Conservation (phyloP, 2,888 invertebrate genomes). For the Dryobotodes eremita region DNA sequence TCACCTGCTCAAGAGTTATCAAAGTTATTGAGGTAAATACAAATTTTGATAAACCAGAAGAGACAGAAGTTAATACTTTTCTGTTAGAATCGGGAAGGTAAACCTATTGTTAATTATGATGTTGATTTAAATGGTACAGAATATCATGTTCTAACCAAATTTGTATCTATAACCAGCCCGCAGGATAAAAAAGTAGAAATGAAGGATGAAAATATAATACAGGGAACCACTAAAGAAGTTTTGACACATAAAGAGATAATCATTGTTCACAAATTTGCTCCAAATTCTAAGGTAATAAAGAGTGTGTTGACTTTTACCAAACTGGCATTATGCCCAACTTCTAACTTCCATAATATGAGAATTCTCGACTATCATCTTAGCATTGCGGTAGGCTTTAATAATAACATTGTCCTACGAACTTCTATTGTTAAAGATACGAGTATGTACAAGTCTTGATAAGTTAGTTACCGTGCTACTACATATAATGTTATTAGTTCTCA, state of each 20-base stretch:
- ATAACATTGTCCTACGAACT: neutral
- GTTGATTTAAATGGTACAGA: neutral
- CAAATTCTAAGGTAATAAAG: conserved; percentile 30
- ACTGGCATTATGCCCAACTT: conserved; percentile 33
- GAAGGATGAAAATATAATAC: neutral
- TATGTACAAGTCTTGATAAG: neutral
- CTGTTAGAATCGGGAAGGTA: neutral
- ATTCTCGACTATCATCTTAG: conserved; percentile 27
- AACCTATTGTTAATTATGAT: neutral
- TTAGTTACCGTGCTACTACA: neutral
- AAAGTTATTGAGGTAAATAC: conserved; percentile 13
- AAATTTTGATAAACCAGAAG: neutral
- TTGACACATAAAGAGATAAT: conserved; percentile 20
- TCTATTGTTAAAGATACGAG: conserved; percentile 15
- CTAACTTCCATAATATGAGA: conserved; percentile 28
- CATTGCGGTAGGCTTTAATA: conserved; percentile 10
- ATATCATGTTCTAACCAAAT: neutral
- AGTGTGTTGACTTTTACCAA: conserved; percentile 27
- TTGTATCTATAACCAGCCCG: neutral
- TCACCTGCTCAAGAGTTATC: neutral
- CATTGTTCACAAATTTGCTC: conserved; percentile 11
- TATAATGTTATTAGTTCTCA: conserved; percentile 74
- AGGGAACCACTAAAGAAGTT: neutral
- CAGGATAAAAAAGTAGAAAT: neutral
- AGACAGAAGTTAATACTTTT: neutral